A percentile compares a stretch with the other conserved stretches of the same genome.
Conservation (phyloP, 2,797 vertebrate species). For the Bucorvus abyssinicus region DNA sequence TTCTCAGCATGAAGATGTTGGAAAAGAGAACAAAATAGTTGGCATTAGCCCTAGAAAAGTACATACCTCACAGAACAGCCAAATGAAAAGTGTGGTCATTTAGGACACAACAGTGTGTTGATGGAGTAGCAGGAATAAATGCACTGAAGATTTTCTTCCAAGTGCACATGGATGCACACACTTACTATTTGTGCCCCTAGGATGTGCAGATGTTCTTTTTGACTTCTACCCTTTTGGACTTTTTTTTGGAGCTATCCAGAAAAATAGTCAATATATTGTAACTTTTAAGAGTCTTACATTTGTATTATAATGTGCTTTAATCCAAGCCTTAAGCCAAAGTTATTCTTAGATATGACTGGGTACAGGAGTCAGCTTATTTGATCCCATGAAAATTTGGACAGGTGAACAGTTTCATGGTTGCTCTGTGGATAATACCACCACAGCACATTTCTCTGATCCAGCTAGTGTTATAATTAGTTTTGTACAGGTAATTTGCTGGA, state of each 20-base stretch:
- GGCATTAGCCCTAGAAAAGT: background rate
- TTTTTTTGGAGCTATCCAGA: background rate
- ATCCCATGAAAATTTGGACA: background rate
- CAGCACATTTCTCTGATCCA: background rate
- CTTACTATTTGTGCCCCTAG: background rate
- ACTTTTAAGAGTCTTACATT: background rate
- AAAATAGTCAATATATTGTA: background rate
- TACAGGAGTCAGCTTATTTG: background rate
- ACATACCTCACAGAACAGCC: background rate
- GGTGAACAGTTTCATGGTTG: background rate
- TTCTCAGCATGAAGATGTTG: background rate
- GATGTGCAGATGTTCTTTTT: slow-evolving; percentile 6
- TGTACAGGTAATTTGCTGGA: background rate
- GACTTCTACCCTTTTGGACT: background rate
- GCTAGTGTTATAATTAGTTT: background rate
- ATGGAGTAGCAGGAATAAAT: background rate
- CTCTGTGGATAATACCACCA: background rate
- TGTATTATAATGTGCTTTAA: background rate
- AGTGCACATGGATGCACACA: background rate
- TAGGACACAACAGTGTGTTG: background rate
- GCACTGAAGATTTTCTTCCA: slow-evolving; percentile 4
- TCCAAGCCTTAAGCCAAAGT: background rate
- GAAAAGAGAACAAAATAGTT: slow-evolving; percentile 8
- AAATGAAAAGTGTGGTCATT: background rate
- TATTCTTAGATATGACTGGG: background rate